Conservation (phyloP, 1,140 invertebrate species). For the Apolygus lucorum region DNA sequence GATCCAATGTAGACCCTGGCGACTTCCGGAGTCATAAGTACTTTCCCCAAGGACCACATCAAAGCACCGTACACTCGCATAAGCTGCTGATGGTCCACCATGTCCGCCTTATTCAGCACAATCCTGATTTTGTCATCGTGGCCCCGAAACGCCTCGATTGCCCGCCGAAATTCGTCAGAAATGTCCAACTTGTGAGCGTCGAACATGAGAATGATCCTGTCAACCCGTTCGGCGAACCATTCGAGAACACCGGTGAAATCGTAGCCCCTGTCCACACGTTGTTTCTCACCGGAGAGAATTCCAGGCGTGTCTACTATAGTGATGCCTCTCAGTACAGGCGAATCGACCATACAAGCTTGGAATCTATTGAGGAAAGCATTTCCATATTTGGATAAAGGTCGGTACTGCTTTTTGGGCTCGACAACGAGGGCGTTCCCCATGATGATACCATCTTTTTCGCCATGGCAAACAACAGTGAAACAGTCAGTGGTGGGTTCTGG, state of each 20-base stretch:
- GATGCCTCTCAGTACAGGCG: conserved; percentile 58
- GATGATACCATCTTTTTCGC: conserved; percentile 84
- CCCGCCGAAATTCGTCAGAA: conserved; percentile 91
- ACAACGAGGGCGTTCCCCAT: conserved; percentile 97
- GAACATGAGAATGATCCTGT: conserved; percentile 94
- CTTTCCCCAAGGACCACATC: conserved; percentile 83
- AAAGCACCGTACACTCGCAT: conserved; percentile 98
- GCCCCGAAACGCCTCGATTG: conserved; percentile 86
- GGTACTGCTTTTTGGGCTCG: conserved; percentile 93
- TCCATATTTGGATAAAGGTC: conserved; percentile 90
- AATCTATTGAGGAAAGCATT: conserved; percentile 92
- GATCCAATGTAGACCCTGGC: conserved; percentile 70
- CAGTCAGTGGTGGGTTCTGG: conserved; percentile 96
- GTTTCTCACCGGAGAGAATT: conserved; percentile 58
- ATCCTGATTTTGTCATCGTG: conserved; percentile 99
- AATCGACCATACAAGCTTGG: conserved; percentile 56
- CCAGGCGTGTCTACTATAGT: conserved; percentile 73
- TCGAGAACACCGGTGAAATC: conserved; percentile 96
- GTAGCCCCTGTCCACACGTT: conserved; percentile 65
- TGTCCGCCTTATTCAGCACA: conserved; percentile 96
- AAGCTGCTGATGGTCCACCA: conserved; percentile 96
- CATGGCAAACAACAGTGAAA: conserved; percentile 96
- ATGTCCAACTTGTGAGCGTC: conserved; percentile 99
- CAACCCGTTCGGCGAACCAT: conserved; percentile 98
- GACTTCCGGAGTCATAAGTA: conserved; percentile 68